Conservation (phyloP, 2,113 vertebrate genomes). For the Myotis davidii region DNA sequence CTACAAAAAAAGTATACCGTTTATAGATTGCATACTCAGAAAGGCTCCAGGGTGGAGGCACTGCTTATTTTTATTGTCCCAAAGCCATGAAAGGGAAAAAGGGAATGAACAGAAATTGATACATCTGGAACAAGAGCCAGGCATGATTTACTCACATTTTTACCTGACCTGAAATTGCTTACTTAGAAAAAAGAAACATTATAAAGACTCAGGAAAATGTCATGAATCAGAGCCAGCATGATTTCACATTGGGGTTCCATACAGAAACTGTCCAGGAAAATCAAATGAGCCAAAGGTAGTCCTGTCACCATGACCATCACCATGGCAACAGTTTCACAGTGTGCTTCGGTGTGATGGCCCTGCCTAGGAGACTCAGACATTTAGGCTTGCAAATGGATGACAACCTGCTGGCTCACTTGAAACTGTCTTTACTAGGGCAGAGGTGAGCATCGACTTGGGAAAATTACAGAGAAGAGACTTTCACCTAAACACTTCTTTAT, state of each 20-base stretch:
- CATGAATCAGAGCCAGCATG: slow-evolving; percentile 72
- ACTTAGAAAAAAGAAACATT: slow-evolving; percentile 84
- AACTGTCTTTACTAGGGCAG: not conserved
- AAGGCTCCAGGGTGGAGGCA: slow-evolving; percentile 79
- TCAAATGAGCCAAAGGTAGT: slow-evolving; percentile 27
- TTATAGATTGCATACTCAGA: slow-evolving; percentile 76
- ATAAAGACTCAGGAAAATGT: slow-evolving; percentile 74
- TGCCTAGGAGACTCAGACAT: not conserved
- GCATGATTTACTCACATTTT: slow-evolving; percentile 87
- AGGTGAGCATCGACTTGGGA: not conserved
- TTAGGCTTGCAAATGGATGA: not conserved
- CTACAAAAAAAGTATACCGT: slow-evolving; percentile 5
- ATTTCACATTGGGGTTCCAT: slow-evolving; percentile 61
- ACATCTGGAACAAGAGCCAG: slow-evolving; percentile 84
- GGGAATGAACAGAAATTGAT: slow-evolving; percentile 83
- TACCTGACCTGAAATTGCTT: slow-evolving; percentile 85
- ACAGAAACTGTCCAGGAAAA: slow-evolving; percentile 70
- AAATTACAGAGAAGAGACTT: slow-evolving; percentile 33
- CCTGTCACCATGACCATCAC: not conserved
- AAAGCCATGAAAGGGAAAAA: slow-evolving; percentile 80
- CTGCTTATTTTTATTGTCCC: slow-evolving; percentile 86
- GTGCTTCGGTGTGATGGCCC: not conserved
- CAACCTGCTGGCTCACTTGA: not conserved
- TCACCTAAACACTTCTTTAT: not conserved
- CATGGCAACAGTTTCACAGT: not conserved